Conservation (phyloP, 2,888 invertebrate species). For the Drosophila subsilvestris region DNA sequence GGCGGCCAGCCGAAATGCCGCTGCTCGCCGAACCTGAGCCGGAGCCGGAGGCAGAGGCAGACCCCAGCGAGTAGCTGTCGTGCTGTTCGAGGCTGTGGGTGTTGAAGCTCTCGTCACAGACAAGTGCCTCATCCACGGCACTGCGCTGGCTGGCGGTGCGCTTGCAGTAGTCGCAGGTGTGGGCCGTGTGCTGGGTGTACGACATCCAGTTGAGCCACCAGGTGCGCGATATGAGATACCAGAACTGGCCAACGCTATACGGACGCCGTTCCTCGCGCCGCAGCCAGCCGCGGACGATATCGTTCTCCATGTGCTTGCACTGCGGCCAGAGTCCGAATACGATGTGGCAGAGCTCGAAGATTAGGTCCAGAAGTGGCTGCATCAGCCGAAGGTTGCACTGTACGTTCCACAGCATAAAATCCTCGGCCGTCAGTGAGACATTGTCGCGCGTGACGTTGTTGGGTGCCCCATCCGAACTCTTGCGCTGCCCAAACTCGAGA, state of each 20-base stretch:
- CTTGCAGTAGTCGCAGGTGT: slow-evolving; percentile 85
- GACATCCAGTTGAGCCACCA: slow-evolving; percentile 95
- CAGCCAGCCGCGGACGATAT: slow-evolving; percentile 93
- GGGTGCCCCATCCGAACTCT: slow-evolving; percentile 57
- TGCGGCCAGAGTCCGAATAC: slow-evolving; percentile 93
- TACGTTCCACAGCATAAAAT: slow-evolving; percentile 95
- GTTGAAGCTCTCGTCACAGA: slow-evolving; percentile 89
- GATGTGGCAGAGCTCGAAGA: slow-evolving; percentile 94
- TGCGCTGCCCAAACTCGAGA: slow-evolving; percentile 70
- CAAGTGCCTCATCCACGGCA: slow-evolving; percentile 87
- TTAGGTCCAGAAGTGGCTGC: slow-evolving; percentile 88
- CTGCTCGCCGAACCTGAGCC: slow-evolving; percentile 85
- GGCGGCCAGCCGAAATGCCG: slow-evolving; percentile 87
- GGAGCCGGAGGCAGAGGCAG: slow-evolving; percentile 85
- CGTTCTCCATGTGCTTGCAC: slow-evolving; percentile 91
- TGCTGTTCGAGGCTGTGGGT: slow-evolving; percentile 87
- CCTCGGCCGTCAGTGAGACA: slow-evolving; percentile 89
- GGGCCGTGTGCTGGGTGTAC: slow-evolving; percentile 86
- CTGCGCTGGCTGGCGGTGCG: slow-evolving; percentile 71
- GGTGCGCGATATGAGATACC: slow-evolving; percentile 93
- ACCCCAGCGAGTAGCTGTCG: slow-evolving; percentile 85
- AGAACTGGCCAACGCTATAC: slow-evolving; percentile 92
- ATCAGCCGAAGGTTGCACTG: slow-evolving; percentile 88
- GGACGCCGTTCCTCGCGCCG: slow-evolving; percentile 91
- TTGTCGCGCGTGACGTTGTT: slow-evolving; percentile 68